Base-by-base conservation (phyloP, 2,113 vertebrate genomes). In the Sitta europaea region DNA sequence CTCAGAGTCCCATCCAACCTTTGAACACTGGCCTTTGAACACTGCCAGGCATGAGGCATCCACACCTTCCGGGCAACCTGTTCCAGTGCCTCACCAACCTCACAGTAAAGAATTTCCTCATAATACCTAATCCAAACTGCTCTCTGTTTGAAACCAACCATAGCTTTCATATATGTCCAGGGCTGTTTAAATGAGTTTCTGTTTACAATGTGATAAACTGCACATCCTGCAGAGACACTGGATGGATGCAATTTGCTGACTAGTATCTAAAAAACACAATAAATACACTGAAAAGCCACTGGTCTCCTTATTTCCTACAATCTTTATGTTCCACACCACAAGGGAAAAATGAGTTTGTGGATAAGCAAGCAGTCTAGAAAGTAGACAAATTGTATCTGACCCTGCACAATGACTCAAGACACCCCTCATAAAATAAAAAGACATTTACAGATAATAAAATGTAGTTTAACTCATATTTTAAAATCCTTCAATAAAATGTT, bases 41-140 rank as follows among this genome's bases (percentile, higher is more conserved):
- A 28, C 18, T 33, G 3, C 23, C 31, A 70, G 31, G 22, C 27
- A 42, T 0, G 1, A 0, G 22, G 35, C 48, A 62, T 7, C 71
- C 48, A 42, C 70, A 68, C 0, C 10, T 68, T 54, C 70, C 35
- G 22, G 27, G 55, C 25, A 83, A 16, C 22, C 40, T 48, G 8
- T 20, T 4, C 48, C 63, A 62, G 27, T 48, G 35, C 14, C 35
- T 55, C 55, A 48, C 10, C 55, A 83, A 22, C 12, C 48, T 48
- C 55, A 42, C 10, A 55, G 35, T 33, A 24, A 62, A 62, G 8
- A 20, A 42, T 20, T 62, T 20, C 33, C 28, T 70, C 35, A 10
- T 24, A 36, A 42, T 36, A 62, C 17, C 31, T 33, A 68, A 48
- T 48, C 55, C 23, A 35, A 68, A 76, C 27, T 48, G 10, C 21